Evolutionary conservation across 2,888 invertebrate species (phyloP), one percentile per base, ranked within the genome.

Genomic region (Dioctria rufipes): DNA sequence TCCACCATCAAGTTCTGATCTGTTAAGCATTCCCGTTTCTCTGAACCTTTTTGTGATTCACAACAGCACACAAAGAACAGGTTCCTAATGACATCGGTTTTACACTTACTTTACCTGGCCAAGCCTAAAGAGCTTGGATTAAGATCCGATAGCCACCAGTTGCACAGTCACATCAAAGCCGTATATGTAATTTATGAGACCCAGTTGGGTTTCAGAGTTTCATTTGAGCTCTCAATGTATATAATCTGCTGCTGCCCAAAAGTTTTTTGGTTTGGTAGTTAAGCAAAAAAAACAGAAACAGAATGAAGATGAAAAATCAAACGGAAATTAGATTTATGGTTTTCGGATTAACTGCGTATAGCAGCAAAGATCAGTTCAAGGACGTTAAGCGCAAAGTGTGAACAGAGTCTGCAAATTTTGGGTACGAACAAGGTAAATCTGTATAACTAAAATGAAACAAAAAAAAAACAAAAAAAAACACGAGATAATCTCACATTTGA

Each of bases 21-120:
- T 54, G 54, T 54, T 54, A 54, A 54, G 54, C n/a, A 54, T 54
- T 54, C 54, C n/a, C n/a, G 54, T 54, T 54, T n/a, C 54, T n/a
- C 54, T 54, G 11, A 11, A 25, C 11, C 54, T 54, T 54, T 54
- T 54, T 54, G 11, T 54, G 54, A 54, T 54, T 25, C 25, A 25
- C 25, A 25, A 25, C 54, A 11, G 9, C 11, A 11, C 54, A 54
- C 49, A 9, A 54, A 54, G 54, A 54, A 54, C 54, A 54, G 54
- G 54, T 54, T 54, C 11, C 54, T 54, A 54, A 54, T 54, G 54
- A 54, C 54, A 54, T 54, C 11, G 54, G 54, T 54, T 54, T 54
- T 54, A 54, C 54, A 54, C 54, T 54, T 54, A 54, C 54, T n/a
- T n/a, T 46, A 9, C 5, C 9, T 46, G 25, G 25, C 49, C 54